Base-by-base conservation (phyloP, 2,888 invertebrate species). In the Scaptomyza flava region DNA sequence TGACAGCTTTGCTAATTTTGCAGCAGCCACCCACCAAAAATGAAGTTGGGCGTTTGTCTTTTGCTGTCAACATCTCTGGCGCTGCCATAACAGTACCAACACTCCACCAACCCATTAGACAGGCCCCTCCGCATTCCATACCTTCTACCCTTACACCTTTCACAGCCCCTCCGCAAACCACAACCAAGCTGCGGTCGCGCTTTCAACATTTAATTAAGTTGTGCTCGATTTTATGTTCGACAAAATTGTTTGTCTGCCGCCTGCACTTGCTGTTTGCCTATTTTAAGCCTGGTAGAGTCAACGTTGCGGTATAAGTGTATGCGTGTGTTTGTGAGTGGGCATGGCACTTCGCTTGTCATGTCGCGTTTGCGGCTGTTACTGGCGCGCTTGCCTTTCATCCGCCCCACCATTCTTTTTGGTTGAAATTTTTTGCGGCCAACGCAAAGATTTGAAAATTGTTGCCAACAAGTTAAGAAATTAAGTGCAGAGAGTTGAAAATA, bases 1-100 rank as follows among this genome's bases (percentile, higher is more conserved):
- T 86, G 89, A 87, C 87, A 87, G 86, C 80, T 87, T 77, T 85
- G 89, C 89, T 87, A 87, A 87, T 87, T 87, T 87, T 86, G 68
- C 64, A 80, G 65, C 87, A 71, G 60, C 71, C 63, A 71, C 67
- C 68, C 63, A 69, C 59, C 77, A 51, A 79, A 85, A 81, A 77
- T 77, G 67, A 81, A 85, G 79, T 74, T 68, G 74, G 69, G 72
- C 53, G 60, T 74, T 58, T 71, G 64, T 65, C 69, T 64, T 52
- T 53, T 48, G 61, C 74, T 87, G 82, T 85, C 88, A 85, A 61
- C 77, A 56, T 61, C 47, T 63, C 51, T 76, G 53, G 51, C 52
- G 50, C 51, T 45, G 34, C 30, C 60, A 59, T 57, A 50, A 54
- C 58, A 67, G 23, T 43, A 4, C 47, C n/a, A 8, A 9, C 41